Percentiles rank a stretch among this genome's conserved stretches.
Evolutionary conservation across 2,888 invertebrate genomes (phyloP).

Genomic region (Sarcophaga rosellei): DNA sequence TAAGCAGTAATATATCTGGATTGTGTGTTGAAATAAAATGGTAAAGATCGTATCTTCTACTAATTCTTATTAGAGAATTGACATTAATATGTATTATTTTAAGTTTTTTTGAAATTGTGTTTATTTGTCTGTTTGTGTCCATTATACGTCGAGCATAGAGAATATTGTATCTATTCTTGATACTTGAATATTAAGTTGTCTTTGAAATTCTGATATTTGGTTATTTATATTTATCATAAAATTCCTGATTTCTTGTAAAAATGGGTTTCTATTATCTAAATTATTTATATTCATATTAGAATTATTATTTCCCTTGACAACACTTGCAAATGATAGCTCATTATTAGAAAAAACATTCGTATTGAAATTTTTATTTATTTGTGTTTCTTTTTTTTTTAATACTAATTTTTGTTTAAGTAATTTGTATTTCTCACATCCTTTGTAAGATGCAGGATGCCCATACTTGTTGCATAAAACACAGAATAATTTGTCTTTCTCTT

Average conservation of each 20-base stretch:
- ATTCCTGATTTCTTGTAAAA: neutral
- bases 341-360: neutral
- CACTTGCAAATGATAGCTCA: neutral
- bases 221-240: neutral
- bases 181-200: too few relatives aligned
- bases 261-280: neutral
- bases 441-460: too few relatives aligned
- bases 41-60: too few relatives aligned
- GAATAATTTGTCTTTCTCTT: neutral
- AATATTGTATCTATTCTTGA: too few relatives aligned
- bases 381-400: too few relatives aligned
- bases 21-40: too few relatives aligned
- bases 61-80: too few relatives aligned
- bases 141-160: too few relatives aligned
- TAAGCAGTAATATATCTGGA: too few relatives aligned
- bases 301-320: neutral
- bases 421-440: constrained; percentile 1
- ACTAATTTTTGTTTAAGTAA: neutral
- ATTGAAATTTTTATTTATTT: neutral
- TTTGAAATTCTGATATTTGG: too few relatives aligned
- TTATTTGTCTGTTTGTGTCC: neutral
- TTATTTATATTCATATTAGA: neutral
- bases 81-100: neutral
- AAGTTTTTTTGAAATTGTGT: neutral
- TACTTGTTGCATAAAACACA: neutral